Conservation (phyloP, 2,113 vertebrate species). For the Cyanoderma ruficeps region DNA sequence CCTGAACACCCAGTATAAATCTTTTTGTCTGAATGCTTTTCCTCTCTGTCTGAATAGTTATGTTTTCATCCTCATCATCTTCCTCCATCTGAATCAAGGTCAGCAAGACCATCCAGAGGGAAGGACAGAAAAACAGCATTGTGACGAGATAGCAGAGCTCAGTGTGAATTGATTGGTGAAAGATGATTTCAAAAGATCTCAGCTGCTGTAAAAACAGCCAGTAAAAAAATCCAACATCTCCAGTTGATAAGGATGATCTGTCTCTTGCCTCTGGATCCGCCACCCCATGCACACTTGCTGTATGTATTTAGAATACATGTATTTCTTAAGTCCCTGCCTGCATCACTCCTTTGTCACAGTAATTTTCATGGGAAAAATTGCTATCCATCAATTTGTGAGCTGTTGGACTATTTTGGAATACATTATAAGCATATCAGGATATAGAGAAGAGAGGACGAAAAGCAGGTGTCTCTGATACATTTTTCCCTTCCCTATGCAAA, state of each 20-base stretch:
- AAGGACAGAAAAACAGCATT: neutral
- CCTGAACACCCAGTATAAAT: neutral
- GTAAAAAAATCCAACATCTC: neutral
- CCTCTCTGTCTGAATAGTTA: neutral
- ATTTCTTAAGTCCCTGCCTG: conserved; percentile 3
- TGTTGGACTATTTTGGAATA: neutral
- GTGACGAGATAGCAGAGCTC: neutral
- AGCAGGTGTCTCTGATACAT: neutral
- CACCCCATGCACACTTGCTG: neutral
- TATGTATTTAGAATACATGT: neutral
- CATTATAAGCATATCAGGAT: neutral
- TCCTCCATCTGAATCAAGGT: neutral
- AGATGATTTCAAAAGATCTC: neutral
- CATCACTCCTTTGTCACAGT: conserved; percentile 9
- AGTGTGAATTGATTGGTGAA: neutral
- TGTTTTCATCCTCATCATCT: neutral
- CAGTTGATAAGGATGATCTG: neutral
- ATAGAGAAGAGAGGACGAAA: neutral
- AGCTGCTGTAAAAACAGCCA: neutral
- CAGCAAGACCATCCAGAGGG: neutral
- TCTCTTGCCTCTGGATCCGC: neutral
- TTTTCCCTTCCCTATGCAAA: neutral
- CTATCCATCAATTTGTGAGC: conserved; percentile 18
- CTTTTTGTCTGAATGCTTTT: neutral
- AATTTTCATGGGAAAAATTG: conserved; percentile 45